phyloP scores from a whole-genome alignment of 2,797 vertebrate genomes.

The Falco peregrinus region DNA sequence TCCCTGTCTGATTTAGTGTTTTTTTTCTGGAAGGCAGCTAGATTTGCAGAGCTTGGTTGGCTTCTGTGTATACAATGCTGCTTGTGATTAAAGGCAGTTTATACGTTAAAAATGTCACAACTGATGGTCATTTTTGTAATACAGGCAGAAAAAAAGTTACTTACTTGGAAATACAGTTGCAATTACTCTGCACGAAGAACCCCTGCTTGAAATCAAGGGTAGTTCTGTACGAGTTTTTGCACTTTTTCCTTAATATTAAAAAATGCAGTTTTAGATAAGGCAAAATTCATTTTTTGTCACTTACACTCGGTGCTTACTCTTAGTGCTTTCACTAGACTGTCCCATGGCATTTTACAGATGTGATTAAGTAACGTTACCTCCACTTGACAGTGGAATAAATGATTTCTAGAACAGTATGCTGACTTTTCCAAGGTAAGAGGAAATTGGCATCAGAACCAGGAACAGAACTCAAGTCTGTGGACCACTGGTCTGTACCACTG shows the following conservation, averaged over 20 bases:
- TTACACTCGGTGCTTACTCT: neutral
- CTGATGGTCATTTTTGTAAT: neutral
- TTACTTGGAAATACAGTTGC: neutral
- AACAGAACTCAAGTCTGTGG: neutral
- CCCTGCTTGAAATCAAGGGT: neutral
- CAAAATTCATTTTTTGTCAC: neutral
- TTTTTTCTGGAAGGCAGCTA: neutral
- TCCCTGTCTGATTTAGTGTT: neutral
- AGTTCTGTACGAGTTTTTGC: neutral
- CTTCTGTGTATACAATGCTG: neutral
- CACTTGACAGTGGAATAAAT: neutral
- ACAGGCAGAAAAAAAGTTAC: neutral
- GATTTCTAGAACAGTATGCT: neutral
- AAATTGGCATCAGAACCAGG: neutral
- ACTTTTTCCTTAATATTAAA: neutral
- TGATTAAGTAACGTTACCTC: neutral
- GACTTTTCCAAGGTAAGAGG: neutral
- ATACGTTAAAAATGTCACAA: neutral
- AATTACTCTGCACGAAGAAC: neutral
- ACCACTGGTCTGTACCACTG: neutral
- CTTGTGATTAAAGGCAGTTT: neutral
- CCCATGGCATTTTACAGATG: neutral
- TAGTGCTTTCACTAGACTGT: neutral
- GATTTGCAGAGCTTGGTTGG: neutral
- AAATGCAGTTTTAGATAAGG: neutral